Conservation (phyloP, 2,888 invertebrate species). For the Escarpia spicata region DNA sequence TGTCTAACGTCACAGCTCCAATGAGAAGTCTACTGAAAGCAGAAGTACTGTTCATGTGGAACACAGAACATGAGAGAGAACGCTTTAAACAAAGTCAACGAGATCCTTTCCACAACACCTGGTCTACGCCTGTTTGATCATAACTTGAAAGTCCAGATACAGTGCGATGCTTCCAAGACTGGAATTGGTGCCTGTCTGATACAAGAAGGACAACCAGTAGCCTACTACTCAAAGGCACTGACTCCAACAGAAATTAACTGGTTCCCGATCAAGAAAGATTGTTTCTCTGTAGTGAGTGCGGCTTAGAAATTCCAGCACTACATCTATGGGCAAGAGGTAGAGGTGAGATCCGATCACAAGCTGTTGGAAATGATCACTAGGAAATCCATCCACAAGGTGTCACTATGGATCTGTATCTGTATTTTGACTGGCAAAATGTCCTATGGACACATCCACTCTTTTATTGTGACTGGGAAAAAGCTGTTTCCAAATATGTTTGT, state of each 20-base stretch:
- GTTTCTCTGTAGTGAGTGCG: background rate
- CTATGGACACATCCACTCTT: too few relatives aligned
- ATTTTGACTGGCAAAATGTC: too few relatives aligned
- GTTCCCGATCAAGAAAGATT: background rate
- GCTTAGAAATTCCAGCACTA: background rate
- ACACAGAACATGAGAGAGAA: background rate
- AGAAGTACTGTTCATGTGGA: background rate
- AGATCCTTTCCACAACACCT: background rate
- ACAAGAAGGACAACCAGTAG: background rate
- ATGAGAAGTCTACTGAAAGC: background rate
- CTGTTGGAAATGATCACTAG: too few relatives aligned
- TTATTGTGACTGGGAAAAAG: too few relatives aligned
- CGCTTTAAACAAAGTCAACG: background rate
- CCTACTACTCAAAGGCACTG: background rate
- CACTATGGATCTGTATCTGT: background rate
- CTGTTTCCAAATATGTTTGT: too few relatives aligned
- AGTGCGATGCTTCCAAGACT: background rate
- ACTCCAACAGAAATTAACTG: background rate
- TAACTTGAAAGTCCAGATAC: background rate
- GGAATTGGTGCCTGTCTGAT: background rate
- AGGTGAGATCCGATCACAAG: too few relatives aligned
- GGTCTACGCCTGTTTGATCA: background rate
- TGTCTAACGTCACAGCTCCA: background rate
- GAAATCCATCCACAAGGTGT: background rate
- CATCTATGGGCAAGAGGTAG: background rate